Percentiles rank a stretch among this genome's conserved stretches.
phyloP scores from a whole-genome alignment of 2,888 invertebrate genomes.

The Epicampocera succincta region DNA sequence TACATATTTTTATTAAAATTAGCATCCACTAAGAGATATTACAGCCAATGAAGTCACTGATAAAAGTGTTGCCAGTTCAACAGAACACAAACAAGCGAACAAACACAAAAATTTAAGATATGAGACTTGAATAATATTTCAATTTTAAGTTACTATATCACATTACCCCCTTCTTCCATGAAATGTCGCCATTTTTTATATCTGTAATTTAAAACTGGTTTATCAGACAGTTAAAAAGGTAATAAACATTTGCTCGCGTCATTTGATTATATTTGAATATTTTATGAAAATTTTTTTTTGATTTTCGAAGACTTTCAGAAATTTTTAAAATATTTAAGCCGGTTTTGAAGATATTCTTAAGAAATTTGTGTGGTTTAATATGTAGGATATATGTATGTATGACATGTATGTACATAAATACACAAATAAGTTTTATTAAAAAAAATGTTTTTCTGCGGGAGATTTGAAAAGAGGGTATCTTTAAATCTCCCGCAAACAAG shows the following conservation, averaged over 20 bases:
- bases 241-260: slow-evolving; percentile 1
- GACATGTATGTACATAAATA: not conserved
- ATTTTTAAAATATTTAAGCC: not conserved
- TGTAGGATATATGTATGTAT: no score
- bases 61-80: no score
- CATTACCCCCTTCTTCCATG: no score
- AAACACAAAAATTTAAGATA: no score
- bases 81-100: no score
- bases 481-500: no score
- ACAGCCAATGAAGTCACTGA: no score
- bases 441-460: not conserved
- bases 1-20: no score
- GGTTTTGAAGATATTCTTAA: not conserved
- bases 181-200: no score
- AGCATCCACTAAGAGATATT: no score
- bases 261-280: not conserved
- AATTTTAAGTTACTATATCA: no score
- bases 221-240: not conserved
- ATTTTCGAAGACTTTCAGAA: not conserved
- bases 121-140: no score
- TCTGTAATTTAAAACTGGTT: slow-evolving; percentile 11
- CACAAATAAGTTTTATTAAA: not conserved
- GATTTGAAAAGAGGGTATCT: not conserved
- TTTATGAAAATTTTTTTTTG: slow-evolving; percentile 28
- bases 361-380: slow-evolving; percentile 12